Base-by-base conservation (phyloP, 2,113 vertebrate genomes). In the Lophius piscatorius region DNA sequence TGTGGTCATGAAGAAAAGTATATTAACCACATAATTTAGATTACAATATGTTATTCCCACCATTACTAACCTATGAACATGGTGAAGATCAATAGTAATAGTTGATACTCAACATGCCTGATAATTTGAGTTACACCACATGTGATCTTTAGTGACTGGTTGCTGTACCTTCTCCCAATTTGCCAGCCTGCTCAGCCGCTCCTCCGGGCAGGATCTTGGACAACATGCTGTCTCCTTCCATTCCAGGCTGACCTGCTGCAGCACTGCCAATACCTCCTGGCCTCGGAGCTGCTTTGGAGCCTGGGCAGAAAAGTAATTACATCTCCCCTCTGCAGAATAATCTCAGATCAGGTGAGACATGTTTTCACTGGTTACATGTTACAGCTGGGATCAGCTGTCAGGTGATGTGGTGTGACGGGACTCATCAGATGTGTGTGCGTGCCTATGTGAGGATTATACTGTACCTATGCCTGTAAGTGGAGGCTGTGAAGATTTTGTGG, bases 161-260 rank as follows among this genome's bases (percentile, higher is more conserved):
- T 40, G n/a, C n/a, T 24, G 16, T 79, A 99, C 97, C 97, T 89
- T 99, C 97, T 52, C 96, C 96, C 65, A 99, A 91, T 91, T 99
- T 99, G 62, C 97, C 97, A 5, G 97, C 97, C 90, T 98, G 96
- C 81, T 99, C 97, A 0, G 95, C 96, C 6, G 96, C 96, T 9
- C 88, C 92, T 46, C 95, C 97, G 0, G 96, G 96, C 66, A 99
- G 91, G 74, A 99, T 97, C 89, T 98, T 99, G 74, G 96, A 96
- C 58, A 99, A 87, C 70, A 98, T 77, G 0, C 94, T 90, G 2
- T 97, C 95, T 74, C 95, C 95, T 12, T 98, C 96, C 1, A 87
- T 85, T 0, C 92, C 94, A 0, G 94, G 91, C 83, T 95, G 95
- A 63, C 93, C 90, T 0, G 88, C 69, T 11, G 89, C 83, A 8